phyloP scores from a whole-genome alignment of 2,797 vertebrate species.

The Thalassophryne amazonica region DNA sequence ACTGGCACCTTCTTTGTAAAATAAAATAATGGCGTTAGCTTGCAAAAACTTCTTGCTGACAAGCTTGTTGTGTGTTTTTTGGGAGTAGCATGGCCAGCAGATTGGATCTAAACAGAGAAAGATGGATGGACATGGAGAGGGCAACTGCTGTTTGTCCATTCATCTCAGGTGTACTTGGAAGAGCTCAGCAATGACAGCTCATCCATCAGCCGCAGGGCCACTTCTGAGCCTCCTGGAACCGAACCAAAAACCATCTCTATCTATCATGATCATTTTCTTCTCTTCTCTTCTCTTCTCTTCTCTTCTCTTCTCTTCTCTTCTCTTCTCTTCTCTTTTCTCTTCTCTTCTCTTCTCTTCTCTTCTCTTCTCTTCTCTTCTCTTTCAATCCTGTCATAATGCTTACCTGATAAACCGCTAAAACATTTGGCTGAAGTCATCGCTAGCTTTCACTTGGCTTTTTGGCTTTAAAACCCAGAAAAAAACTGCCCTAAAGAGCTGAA shows the following conservation, averaged over 20 bases:
- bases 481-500: too few relatives aligned
- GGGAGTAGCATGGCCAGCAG: slow-evolving; percentile 34
- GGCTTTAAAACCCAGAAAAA: too few relatives aligned
- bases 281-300: slow-evolving; percentile 3
- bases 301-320: neutral
- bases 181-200: slow-evolving; percentile 89
- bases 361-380: too few relatives aligned
- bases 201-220: slow-evolving; percentile 93
- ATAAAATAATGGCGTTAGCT: slow-evolving; percentile 37
- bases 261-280: slow-evolving; percentile 53
- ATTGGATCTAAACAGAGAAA: slow-evolving; percentile 53
- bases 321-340: slow-evolving; percentile 8
- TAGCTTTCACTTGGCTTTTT: too few relatives aligned
- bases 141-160: slow-evolving; percentile 90
- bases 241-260: slow-evolving; percentile 78
- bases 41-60: slow-evolving; percentile 25
- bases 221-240: slow-evolving; percentile 87
- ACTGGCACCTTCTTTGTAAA: slow-evolving; percentile 17
- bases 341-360: neutral
- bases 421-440: too few relatives aligned
- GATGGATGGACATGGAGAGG: slow-evolving; percentile 72
- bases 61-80: slow-evolving; percentile 17
- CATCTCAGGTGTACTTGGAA: slow-evolving; percentile 90
- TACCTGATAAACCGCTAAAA: too few relatives aligned
- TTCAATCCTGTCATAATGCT: too few relatives aligned